Evolutionary conservation across 2,797 vertebrate species (phyloP), one percentile per base, ranked within the genome.

Genomic region (Falco naumanni): DNA sequence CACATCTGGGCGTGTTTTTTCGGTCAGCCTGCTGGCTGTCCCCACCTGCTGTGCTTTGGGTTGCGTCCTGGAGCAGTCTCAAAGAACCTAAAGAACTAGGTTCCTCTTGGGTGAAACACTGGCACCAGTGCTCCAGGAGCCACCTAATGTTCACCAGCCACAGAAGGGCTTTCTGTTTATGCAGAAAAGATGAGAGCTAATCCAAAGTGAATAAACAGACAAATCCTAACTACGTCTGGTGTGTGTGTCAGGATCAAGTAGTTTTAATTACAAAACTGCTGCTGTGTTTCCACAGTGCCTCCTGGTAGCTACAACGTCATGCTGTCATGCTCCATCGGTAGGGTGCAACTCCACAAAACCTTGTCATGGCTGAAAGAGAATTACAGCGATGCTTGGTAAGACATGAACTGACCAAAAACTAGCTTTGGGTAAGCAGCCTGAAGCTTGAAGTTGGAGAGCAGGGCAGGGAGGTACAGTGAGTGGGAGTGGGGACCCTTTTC

Each of bases 121-220:
- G 47, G 5, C 29, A 79, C 19, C 39, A 82, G 20, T 31, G 19
- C 16, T 69, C 29, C 15, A 53, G 61, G 33, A 79, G 24, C 16
- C 3, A 15, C 13, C 12, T 51, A 22, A 18, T 5, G 1, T 24
- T 72, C 53, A 64, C 24, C 31, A 71, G 64, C 8, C 20, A 37
- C 8, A 54, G 37, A 21, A 4, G 14, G 6, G 6, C 6, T 0
- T 54, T 61, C 18, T 69, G 16, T 57, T 65, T 1, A 0, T 13
- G 51, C 22, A 13, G 31, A 34, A 65, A 84, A 11, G 22, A 57
- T 12, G 14, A 89, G 16, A 89, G 29, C 21, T 59, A 53, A 16
- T 59, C 51, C 43, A 65, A 79, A 37, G 31, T 47, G 15, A 69
- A 54, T 61, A 50, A 78, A 64, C 0, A 37, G 51, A 72, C 11